Conservation (phyloP, 1,140 invertebrate species). For the Copidosoma floridanum region DNA sequence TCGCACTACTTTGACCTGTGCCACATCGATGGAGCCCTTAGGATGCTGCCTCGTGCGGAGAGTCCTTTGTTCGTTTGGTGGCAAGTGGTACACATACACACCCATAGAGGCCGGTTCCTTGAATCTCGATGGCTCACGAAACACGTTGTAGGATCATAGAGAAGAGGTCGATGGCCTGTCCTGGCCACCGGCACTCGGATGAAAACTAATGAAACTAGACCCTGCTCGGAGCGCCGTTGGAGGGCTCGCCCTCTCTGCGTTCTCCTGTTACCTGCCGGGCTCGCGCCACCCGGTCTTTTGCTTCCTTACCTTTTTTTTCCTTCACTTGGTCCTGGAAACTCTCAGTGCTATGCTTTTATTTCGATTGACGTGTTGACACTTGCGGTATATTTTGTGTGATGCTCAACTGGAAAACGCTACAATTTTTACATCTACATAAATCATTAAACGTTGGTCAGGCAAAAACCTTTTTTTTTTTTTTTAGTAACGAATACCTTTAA, state of each 20-base stretch:
- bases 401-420: too few species aligned
- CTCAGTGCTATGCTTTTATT: too few species aligned
- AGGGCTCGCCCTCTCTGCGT: background rate
- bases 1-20: background rate
- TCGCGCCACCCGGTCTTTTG: too few species aligned
- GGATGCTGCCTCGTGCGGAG: too few species aligned
- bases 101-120: background rate
- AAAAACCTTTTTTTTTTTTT: too few species aligned
- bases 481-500: too few species aligned
- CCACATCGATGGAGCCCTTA: background rate
- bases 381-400: too few species aligned
- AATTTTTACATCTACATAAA: too few species aligned
- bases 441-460: too few species aligned
- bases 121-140: background rate
- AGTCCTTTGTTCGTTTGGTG: slow-evolving; percentile 25
- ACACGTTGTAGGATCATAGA: background rate
- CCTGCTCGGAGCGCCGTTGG: too few species aligned
- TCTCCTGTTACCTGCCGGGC: background rate
- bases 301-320: background rate
- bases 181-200: background rate
- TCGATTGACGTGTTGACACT: too few species aligned
- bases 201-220: slow-evolving; percentile 5
- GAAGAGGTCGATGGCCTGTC: slow-evolving; percentile 10
- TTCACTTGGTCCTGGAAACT: background rate
- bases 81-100: slow-evolving; percentile 14